Conservation (phyloP, 1,140 invertebrate species). For the Tetraneura akinire region DNA sequence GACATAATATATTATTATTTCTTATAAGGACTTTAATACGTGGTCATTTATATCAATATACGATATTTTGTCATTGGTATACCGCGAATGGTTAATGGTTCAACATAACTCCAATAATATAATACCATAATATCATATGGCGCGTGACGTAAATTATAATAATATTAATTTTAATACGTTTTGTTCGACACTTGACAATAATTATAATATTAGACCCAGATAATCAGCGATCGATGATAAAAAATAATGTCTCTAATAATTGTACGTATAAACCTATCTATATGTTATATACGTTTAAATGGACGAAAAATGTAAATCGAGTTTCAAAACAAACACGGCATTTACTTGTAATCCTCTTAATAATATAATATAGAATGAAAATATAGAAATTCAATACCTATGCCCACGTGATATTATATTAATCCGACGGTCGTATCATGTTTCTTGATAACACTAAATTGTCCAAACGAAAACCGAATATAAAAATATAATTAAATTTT, state of each 20-base stretch:
- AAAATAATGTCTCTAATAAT: not conserved
- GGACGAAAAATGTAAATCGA: conserved; percentile 39
- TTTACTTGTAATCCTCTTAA: conserved; percentile 40
- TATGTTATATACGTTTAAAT: not conserved
- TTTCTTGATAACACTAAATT: conserved; percentile 23
- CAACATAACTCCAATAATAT: too few species aligned
- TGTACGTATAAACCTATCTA: too few species aligned
- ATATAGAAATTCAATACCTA: not conserved
- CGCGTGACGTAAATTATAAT: too few species aligned
- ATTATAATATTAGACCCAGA: not conserved
- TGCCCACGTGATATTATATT: not conserved
- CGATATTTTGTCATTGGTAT: too few species aligned
- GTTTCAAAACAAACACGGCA: conserved; percentile 42
- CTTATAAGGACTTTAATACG: too few species aligned
- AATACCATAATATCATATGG: too few species aligned
- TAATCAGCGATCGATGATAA: not conserved
- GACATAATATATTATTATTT: too few species aligned
- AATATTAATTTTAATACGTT: not conserved
- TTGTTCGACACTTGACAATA: not conserved
- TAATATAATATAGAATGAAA: not conserved
- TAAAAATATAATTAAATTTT: not conserved
- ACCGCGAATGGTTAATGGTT: too few species aligned
- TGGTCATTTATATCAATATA: too few species aligned
- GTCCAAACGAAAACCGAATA: conserved; percentile 1
- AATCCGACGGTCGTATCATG: too few species aligned